Conservation (phyloP, 2,888 invertebrate species). For the Periphyllus acericola region DNA sequence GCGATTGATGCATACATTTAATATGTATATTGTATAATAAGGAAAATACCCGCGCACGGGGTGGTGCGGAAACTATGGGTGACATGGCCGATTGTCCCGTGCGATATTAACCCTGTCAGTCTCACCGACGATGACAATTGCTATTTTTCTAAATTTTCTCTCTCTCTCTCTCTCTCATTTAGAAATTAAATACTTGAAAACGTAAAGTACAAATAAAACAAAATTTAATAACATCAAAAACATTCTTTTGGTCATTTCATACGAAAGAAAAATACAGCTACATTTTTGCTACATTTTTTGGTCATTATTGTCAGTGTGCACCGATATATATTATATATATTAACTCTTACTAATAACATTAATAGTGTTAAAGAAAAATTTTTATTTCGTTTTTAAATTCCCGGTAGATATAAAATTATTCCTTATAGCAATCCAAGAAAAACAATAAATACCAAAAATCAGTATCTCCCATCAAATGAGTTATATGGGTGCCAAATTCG, state of each 20-base stretch:
- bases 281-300: not conserved
- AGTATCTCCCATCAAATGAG: not conserved
- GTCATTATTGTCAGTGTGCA: not conserved
- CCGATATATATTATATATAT: no score
- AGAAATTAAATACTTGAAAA: not conserved
- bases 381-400: not conserved
- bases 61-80: not conserved
- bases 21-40: not conserved
- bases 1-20: not conserved
- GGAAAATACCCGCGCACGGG: not conserved
- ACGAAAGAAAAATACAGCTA: not conserved
- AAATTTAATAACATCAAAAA: not conserved
- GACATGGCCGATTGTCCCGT: not conserved
- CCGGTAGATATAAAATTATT: not conserved
- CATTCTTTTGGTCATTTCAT: not conserved
- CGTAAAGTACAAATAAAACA: not conserved
- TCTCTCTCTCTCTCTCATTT: not conserved
- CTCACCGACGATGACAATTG: not conserved
- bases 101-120: not conserved
- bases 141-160: not conserved
- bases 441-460: not conserved
- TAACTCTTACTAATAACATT: no score
- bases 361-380: not conserved
- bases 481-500: not conserved
- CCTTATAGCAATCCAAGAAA: not conserved